These are phyloP conservation scores for Ochropacha duplaris DNA, from an alignment of 2,888 invertebrate genomes.

Conservation along the genomic window DNA sequence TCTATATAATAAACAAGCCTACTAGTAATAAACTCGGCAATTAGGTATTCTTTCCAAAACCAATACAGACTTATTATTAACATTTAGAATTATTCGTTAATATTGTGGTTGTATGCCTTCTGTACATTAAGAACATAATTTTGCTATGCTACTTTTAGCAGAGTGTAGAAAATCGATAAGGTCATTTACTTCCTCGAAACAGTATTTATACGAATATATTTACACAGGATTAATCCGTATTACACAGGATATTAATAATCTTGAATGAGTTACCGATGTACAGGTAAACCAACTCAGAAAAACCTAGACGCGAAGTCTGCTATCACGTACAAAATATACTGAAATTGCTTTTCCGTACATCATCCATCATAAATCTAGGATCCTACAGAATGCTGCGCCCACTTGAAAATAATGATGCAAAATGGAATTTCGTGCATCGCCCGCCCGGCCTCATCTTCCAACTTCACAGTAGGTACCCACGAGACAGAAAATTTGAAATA, in stretches of 20 bases:
- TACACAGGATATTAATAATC: not conserved
- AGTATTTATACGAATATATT: too few relatives aligned
- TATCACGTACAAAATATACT: slow-evolving; percentile 19
- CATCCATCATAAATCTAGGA: slow-evolving; percentile 37
- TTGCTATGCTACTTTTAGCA: too few relatives aligned
- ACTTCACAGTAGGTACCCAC: slow-evolving; percentile 10
- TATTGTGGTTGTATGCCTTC: too few relatives aligned
- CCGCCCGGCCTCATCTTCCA: slow-evolving; percentile 24
- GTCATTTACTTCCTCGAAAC: too few relatives aligned
- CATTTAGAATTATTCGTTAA: too few relatives aligned
- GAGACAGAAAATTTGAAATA: slow-evolving; percentile 49
- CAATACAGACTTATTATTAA: too few relatives aligned
- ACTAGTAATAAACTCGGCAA: too few relatives aligned
- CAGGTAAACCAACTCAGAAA: not conserved
- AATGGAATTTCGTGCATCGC: slow-evolving; percentile 53
- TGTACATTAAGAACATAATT: too few relatives aligned
- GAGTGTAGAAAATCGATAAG: too few relatives aligned
- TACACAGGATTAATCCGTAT: too few relatives aligned
- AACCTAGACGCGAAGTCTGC: not conserved
- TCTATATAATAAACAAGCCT: too few relatives aligned
- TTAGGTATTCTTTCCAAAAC: too few relatives aligned
- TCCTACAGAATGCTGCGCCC: slow-evolving; percentile 44
- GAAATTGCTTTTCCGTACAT: slow-evolving; percentile 37
- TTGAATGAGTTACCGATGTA: not conserved
- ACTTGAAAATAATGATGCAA: slow-evolving; percentile 72